These are phyloP conservation scores for Megastigmus dorsalis DNA, from an alignment of 2,888 invertebrate genomes.

Conservation along the genomic window DNA sequence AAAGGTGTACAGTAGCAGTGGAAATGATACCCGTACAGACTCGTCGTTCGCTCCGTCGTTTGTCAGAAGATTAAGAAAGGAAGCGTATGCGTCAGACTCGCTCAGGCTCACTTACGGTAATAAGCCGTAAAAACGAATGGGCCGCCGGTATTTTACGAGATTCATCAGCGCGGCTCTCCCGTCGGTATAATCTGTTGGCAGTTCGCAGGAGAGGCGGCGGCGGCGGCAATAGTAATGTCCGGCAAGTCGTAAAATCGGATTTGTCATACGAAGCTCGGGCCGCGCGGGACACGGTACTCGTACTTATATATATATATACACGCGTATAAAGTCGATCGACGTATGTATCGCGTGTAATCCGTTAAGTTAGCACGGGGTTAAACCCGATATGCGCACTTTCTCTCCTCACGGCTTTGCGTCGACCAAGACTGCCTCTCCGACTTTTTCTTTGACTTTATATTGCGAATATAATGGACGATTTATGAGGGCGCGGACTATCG, in stretches of 20 bases:
- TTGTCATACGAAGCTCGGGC: constrained; percentile 48
- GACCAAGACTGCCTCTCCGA: constrained; percentile 1
- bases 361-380: too few relatives aligned
- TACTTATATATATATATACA: too few relatives aligned
- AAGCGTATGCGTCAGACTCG: constrained; percentile 15
- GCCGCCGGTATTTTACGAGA: constrained; percentile 47
- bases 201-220: too few relatives aligned
- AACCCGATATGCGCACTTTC: too few relatives aligned
- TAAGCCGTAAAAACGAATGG: constrained; percentile 58
- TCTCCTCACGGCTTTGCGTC: not conserved
- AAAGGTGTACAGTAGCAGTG: too few relatives aligned
- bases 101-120: constrained; percentile 29
- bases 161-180: constrained; percentile 20
- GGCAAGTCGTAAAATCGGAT: constrained; percentile 61
- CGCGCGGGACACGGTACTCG: not conserved
- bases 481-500: too few relatives aligned
- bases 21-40: too few relatives aligned
- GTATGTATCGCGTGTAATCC: constrained; percentile 28
- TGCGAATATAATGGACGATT: too few relatives aligned
- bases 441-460: constrained; percentile 35
- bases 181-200: constrained; percentile 52
- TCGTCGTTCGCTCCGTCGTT: too few relatives aligned
- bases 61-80: constrained; percentile 48
- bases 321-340: constrained; percentile 18
- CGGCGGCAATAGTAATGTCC: constrained; percentile 54